Evolutionary conservation across 1,140 invertebrate genomes (phyloP).

Genomic region (Triops longicaudatus): DNA sequence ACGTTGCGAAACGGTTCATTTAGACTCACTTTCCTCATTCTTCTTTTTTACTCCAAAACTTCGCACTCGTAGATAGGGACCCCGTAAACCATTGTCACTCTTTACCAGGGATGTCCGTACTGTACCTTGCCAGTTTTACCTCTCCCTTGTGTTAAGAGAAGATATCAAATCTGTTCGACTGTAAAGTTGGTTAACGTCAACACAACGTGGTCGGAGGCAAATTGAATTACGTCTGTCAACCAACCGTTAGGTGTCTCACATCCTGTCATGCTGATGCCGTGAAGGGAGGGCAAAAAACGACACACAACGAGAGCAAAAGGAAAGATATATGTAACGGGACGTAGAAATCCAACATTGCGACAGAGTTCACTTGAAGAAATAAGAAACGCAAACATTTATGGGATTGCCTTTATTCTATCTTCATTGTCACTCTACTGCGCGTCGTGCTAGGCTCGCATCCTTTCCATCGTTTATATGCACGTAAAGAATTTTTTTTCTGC

Average conservation of each 20-base stretch:
- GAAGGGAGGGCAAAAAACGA: not conserved
- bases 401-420: not conserved
- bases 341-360: not conserved
- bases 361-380: not conserved
- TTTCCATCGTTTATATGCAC: not conserved
- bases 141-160: not conserved
- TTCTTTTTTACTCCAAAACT: not conserved
- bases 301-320: not conserved
- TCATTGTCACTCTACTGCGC: not conserved
- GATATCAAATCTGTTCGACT: constrained; percentile 2
- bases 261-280: not conserved
- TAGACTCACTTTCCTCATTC: not conserved
- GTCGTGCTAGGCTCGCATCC: not conserved
- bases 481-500: not conserved
- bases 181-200: constrained; percentile 15
- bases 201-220: constrained; percentile 10
- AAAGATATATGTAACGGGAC: not conserved
- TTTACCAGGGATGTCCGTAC: not conserved
- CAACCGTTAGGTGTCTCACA: constrained; percentile 7
- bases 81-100: not conserved
- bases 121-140: not conserved
- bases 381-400: not conserved
- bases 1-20: not conserved
- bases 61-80: not conserved
- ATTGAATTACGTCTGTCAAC: constrained; percentile 2